Base-by-base conservation (phyloP, 2,797 vertebrate species). In the Pipistrellus pipistrellus region DNA sequence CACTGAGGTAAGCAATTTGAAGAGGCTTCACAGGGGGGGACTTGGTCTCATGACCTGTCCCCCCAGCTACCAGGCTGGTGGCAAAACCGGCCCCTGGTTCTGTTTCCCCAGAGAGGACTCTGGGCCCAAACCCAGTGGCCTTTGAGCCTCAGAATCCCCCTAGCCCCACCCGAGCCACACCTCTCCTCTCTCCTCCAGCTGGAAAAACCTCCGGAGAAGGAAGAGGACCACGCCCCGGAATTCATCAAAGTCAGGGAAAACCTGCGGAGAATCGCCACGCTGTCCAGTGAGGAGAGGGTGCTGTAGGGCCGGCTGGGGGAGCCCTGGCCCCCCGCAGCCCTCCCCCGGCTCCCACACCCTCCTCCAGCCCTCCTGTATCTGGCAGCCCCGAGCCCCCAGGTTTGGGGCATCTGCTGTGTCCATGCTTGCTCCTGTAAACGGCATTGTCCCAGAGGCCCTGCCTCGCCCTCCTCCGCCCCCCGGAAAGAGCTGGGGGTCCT, bases 201-300 rank as follows among this genome's bases (percentile, higher is more conserved):
- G 97, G 99, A 99, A 92, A 98, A 98, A 91, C 98, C 98, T 62
- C 97, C 97, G 32, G 97, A 99, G 93, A 98, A 98, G 94, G 98
- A 98, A 17, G 98, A 98, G 78, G 98, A 98, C 27, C 98, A 97
- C 3, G 98, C 99, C 53, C 99, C 99, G 0, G 99, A 99, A 97
- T 99, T 99, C 66, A 98, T 99, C 84, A 99, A 99, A 98, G 99
- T 99, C 78, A 99, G 99, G 96, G 99, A 99, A 93, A 99, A 99
- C 82, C 98, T 99, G 92, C 98, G 99, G 93, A 98, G 99, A 97
- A 99, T 99, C 0, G 98, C 99, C 0, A 97, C 98, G 0, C 97
- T 98, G 81, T 96, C 95, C 0, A 98, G 98, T 27, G 98, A 98
- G 0, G 99, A 99, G 97, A 98, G 99, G 94, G 98, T 98, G 25